Evolutionary conservation across 2,888 invertebrate species (phyloP), one percentile per base, ranked within the genome.

Genomic region (Lasiommata megera): DNA sequence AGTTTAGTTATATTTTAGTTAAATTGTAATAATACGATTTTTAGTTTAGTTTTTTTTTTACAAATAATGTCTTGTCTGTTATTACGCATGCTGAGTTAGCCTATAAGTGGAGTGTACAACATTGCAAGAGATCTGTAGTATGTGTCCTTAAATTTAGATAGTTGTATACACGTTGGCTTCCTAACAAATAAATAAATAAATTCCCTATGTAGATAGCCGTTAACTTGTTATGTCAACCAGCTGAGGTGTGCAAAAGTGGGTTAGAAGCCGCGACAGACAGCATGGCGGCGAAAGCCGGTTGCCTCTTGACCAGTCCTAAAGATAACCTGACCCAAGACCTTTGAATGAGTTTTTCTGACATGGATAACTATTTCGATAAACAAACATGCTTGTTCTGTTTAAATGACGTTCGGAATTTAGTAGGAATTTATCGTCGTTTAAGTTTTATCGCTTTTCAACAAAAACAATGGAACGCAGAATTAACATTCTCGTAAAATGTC

Each of bases 221-320:
- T 23, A 5, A 23, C 23, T 54, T 51, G 54, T 50, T 17, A 50
- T 62, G 64, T 67, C 53, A 60, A 61, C 58, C 54, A 58, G 54
- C 56, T 58, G 61, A 65, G 65, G 67, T 67, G 67, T 65, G 64
- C 61, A 71, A 72, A 80, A 80, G 80, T 80, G 70, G 79, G 82
- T 79, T 80, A 67, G 54, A 73, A 65, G 63, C 69, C 67, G 69
- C 67, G 72, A 75, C 77, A 84, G 87, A 86, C 88, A 75, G 88
- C 84, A 76, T 81, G 82, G 82, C 82, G 82, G 82, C 82, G 75
- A 17, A 76, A 75, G 76, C 77, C 76, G 76, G 74, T 72, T 72
- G 75, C 72, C 72, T 74, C 80, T 76, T 78, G 76, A 67, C 74
- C 67, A 66, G 65, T 63, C 58, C 58, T 54, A 58, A 59, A 58